A percentile compares a stretch with the other conserved stretches of the same genome.
phyloP scores from a whole-genome alignment of 2,888 invertebrate species.

The Ophioninae sp. region DNA sequence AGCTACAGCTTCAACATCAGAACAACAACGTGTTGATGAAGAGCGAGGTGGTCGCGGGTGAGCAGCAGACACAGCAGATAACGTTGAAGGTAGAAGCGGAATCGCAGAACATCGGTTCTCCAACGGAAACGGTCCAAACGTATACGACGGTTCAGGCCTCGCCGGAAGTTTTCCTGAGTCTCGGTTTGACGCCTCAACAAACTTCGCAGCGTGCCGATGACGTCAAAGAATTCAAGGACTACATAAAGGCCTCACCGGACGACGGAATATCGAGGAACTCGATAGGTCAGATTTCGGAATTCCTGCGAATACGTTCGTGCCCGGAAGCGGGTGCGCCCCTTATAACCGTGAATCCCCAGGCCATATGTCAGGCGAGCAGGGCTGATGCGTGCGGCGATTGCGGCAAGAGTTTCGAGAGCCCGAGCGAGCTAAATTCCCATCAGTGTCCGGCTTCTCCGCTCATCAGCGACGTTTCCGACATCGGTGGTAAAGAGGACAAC shows the following conservation, averaged over 20 bases:
- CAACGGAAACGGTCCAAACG: conserved; percentile 72
- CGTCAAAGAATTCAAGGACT: conserved; percentile 75
- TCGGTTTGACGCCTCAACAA: conserved; percentile 73
- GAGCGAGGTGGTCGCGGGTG: conserved; percentile 67
- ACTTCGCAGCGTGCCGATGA: conserved; percentile 71
- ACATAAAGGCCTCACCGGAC: conserved; percentile 72
- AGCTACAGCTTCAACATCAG: conserved; percentile 67
- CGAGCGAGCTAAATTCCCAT: conserved; percentile 75
- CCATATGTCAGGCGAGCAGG: conserved; percentile 72
- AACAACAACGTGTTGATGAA: conserved; percentile 76
- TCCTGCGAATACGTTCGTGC: conserved; percentile 76
- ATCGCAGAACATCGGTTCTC: conserved; percentile 72
- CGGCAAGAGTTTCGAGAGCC: conserved; percentile 75
- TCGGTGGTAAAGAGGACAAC: conserved; percentile 64
- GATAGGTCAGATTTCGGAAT: conserved; percentile 79
- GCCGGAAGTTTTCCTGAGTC: conserved; percentile 77
- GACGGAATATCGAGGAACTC: conserved; percentile 76
- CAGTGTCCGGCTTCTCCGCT: conserved; percentile 65
- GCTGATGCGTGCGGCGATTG: conserved; percentile 76
- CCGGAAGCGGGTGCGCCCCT: conserved; percentile 73
- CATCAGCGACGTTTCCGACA: conserved; percentile 72
- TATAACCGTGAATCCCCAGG: conserved; percentile 77
- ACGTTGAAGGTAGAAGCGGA: conserved; percentile 75
- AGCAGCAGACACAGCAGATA: conserved; percentile 71
- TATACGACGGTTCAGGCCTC: conserved; percentile 76